A percentile compares a stretch with the other conserved stretches of the same genome.
phyloP scores from a whole-genome alignment of 2,888 invertebrate species.

The Platycheirus albimanus region DNA sequence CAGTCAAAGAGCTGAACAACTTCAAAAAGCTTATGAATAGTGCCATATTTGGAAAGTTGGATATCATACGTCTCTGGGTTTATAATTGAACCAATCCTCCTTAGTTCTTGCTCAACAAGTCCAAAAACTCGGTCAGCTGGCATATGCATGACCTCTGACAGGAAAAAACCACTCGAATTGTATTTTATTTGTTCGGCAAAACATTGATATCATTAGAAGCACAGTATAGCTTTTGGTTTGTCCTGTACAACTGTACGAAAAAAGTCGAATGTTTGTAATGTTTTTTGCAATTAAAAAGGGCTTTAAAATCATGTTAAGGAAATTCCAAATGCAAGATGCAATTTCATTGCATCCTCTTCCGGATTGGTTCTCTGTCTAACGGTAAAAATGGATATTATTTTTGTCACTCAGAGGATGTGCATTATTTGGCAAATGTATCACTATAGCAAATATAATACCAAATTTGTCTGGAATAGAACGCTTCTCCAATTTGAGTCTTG shows the following conservation, averaged over 20 bases:
- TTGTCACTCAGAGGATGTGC: constrained; percentile 19
- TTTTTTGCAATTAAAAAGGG: background rate
- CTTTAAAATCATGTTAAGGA: constrained; percentile 9
- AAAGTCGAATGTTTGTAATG: constrained; percentile 13
- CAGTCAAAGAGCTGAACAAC: constrained; percentile 17
- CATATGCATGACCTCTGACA: constrained; percentile 16
- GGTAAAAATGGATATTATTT: constrained; percentile 22
- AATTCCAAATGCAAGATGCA: constrained; percentile 28
- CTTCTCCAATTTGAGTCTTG: constrained; percentile 18
- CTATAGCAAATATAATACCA: background rate
- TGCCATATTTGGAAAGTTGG: constrained; percentile 12
- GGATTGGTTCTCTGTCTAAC: constrained; percentile 31
- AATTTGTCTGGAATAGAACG: background rate
- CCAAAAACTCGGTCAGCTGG: background rate
- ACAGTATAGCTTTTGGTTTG: constrained; percentile 23
- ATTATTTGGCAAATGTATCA: constrained; percentile 8
- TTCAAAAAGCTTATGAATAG: constrained; percentile 17
- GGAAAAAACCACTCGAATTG: constrained; percentile 13
- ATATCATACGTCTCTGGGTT: background rate
- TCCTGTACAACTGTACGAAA: constrained; percentile 22
- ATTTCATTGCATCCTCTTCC: constrained; percentile 30
- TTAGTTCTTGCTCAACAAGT: too few relatives aligned
- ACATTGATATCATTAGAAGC: constrained; percentile 13
- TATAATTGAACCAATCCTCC: background rate
- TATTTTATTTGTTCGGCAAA: constrained; percentile 11